A percentile compares a stretch with the other conserved stretches of the same genome.
Evolutionary conservation across 2,888 invertebrate genomes (phyloP).

Genomic region (Sarcophaga subvicina): DNA sequence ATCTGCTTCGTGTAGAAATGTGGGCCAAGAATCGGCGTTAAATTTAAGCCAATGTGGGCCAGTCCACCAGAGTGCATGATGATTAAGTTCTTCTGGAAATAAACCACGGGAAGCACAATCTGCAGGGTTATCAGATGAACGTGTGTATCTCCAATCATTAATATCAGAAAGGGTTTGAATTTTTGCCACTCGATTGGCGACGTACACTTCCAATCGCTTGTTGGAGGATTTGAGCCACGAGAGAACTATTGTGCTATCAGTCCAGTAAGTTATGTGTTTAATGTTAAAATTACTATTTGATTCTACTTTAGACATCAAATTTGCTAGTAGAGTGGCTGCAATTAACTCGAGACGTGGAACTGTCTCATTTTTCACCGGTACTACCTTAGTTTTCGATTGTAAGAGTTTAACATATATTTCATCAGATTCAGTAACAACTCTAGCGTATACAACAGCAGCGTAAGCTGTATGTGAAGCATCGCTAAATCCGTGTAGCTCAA

Average conservation of each 20-base stretch:
- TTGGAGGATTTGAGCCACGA: conserved; percentile 28
- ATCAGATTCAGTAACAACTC: conserved; percentile 27
- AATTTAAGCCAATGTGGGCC: no score
- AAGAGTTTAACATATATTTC: conserved; percentile 14
- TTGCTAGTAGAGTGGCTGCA: conserved; percentile 26
- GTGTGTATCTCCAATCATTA: no score
- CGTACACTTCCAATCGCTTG: conserved; percentile 21
- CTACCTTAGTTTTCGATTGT: conserved; percentile 46
- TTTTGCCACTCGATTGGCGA: conserved; percentile 23
- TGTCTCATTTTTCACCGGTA: conserved; percentile 16
- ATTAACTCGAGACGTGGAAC: conserved; percentile 30
- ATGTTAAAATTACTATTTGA: conserved; percentile 26
- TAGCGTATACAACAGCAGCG: conserved; percentile 61
- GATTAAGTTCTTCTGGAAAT: no score
- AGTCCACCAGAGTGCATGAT: no score
- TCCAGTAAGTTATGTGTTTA: conserved; percentile 31
- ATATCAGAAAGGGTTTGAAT: neutral
- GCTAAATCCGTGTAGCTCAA: conserved; percentile 63
- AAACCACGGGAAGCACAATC: no score
- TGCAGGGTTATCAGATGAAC: no score
- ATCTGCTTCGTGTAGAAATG: neutral
- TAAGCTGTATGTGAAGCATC: conserved; percentile 59
- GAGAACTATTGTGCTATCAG: conserved; percentile 46
- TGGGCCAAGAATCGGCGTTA: neutral
- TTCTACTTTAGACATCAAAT: conserved; percentile 30